phyloP scores from a whole-genome alignment of 2,888 invertebrate genomes.

The Drosophila tanythrix region DNA sequence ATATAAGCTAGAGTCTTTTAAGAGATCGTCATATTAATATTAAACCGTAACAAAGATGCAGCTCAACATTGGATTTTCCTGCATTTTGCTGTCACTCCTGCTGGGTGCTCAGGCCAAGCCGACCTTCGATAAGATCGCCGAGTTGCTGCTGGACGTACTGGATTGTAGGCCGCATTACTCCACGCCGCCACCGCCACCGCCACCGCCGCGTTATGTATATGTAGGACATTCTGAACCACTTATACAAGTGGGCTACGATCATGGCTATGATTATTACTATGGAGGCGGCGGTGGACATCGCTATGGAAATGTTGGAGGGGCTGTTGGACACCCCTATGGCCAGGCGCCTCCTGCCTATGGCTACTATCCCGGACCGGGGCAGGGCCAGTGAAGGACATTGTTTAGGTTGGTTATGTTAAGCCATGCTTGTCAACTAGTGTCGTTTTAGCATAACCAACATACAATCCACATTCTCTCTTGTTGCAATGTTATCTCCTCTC shows the following conservation, averaged over 20 bases:
- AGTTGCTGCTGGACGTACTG: constrained; percentile 49
- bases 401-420: constrained; percentile 33
- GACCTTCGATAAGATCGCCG: constrained; percentile 69
- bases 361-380: constrained; percentile 41
- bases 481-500: too few species aligned
- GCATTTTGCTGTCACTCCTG: constrained; percentile 26
- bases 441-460: too few species aligned
- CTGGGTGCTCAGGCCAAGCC: constrained; percentile 47
- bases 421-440: too few species aligned
- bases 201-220: constrained; percentile 6
- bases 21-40: constrained; percentile 4
- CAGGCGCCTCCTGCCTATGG: constrained; percentile 27
- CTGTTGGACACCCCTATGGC: constrained; percentile 19
- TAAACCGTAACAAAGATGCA: constrained; percentile 43
- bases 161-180: constrained; percentile 28
- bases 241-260: constrained; percentile 65
- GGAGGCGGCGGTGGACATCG: constrained; percentile 50
- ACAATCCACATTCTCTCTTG: too few species aligned
- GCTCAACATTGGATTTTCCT: constrained; percentile 21
- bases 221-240: constrained; percentile 37
- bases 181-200: neutral
- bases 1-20: constrained; percentile 41
- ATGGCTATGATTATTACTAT: constrained; percentile 71
- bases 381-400: constrained; percentile 14
- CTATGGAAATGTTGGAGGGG: constrained; percentile 32